Percentiles rank a stretch among this genome's conserved stretches.
These are phyloP conservation scores for Gymnobelideus leadbeateri DNA, from an alignment of 2,113 vertebrate species.

Conservation along the genomic window DNA sequence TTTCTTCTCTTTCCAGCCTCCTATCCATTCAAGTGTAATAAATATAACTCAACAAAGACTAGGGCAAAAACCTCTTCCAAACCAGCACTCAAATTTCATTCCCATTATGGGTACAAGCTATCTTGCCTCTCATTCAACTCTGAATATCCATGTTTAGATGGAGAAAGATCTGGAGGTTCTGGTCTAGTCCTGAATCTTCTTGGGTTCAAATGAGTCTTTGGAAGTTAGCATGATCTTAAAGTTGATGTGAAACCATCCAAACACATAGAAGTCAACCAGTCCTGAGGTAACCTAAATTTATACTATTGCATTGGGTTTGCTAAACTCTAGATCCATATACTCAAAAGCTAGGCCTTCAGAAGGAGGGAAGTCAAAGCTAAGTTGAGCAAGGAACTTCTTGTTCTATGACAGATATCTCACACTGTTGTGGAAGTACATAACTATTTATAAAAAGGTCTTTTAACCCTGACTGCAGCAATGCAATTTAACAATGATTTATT, in stretches of 20 bases:
- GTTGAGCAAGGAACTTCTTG: neutral
- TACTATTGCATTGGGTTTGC: neutral
- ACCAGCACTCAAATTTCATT: neutral
- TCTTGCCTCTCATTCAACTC: conserved; percentile 37
- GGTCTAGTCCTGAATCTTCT: neutral
- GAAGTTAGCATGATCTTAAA: conserved; percentile 24
- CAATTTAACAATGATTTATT: neutral
- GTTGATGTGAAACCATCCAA: neutral
- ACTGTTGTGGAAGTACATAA: neutral
- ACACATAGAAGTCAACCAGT: neutral
- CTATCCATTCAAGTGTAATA: conserved; percentile 13
- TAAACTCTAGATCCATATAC: neutral
- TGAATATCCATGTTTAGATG: neutral
- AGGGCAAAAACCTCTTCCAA: conserved; percentile 20
- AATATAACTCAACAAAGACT: conserved; percentile 11
- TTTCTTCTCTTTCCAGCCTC: conserved; percentile 6
- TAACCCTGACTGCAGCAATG: neutral
- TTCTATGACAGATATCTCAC: neutral
- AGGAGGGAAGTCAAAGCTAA: neutral
- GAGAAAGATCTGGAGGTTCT: conserved; percentile 30
- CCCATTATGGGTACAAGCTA: neutral
- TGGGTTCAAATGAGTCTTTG: neutral
- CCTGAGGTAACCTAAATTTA: neutral
- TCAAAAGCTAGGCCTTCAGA: neutral
- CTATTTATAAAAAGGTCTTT: neutral